phyloP scores from a whole-genome alignment of 2,113 vertebrate species.

The Cynocephalus volans region DNA sequence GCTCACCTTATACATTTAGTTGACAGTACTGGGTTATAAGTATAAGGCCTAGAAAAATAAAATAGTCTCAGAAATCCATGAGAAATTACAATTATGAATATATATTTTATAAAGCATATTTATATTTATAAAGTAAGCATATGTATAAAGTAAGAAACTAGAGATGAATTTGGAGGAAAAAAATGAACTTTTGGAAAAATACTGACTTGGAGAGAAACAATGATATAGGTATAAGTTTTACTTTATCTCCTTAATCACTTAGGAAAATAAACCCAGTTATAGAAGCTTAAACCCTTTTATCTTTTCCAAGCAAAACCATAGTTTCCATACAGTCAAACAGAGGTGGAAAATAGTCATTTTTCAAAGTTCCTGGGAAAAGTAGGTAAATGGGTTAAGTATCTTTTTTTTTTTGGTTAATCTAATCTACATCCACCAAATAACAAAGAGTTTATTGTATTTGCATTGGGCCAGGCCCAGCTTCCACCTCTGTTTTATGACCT shows the following conservation, averaged over 20 bases:
- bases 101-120: background rate
- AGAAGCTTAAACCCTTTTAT: slow-evolving; percentile 14
- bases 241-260: background rate
- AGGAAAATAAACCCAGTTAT: background rate
- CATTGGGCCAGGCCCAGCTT: slow-evolving; percentile 30
- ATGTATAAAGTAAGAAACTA: background rate
- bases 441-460: slow-evolving; percentile 58
- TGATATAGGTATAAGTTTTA: background rate
- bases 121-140: background rate
- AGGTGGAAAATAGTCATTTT: background rate
- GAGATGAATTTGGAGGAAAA: background rate
- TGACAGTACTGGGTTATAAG: background rate
- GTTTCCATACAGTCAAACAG: background rate
- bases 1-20: slow-evolving; percentile 3
- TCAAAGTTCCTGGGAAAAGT: slow-evolving; percentile 42
- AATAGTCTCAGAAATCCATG: background rate
- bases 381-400: slow-evolving; percentile 49
- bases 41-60: slow-evolving; percentile 35
- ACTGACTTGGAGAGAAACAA: slow-evolving; percentile 21
- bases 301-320: slow-evolving; percentile 50
- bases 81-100: background rate
- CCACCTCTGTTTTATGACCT: background rate
- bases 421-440: slow-evolving; percentile 64
- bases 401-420: slow-evolving; percentile 35
- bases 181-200: background rate